phyloP scores from a whole-genome alignment of 2,797 vertebrate genomes.

The Sebastes dallii region DNA sequence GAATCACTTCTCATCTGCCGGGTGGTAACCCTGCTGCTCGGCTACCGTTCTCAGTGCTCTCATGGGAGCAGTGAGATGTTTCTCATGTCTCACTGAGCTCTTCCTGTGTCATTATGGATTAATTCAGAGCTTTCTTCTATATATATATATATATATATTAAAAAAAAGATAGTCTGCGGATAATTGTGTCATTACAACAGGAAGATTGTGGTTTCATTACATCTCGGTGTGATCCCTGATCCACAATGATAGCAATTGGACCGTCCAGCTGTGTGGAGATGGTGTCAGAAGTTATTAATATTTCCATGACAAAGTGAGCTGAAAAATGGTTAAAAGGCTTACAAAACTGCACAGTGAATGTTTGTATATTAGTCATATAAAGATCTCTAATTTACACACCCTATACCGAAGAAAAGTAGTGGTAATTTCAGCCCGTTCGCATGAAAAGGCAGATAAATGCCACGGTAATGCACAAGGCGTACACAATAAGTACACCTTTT shows the following conservation, averaged over 20 bases:
- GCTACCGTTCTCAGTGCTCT: not conserved
- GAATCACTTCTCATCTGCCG: not conserved
- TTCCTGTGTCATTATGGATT: not conserved
- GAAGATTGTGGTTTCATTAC: not conserved
- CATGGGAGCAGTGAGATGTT: not conserved
- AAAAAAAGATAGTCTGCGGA: not conserved
- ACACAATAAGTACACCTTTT: too few relatives aligned
- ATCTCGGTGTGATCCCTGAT: not conserved
- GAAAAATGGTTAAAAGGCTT: not conserved
- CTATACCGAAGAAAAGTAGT: too few relatives aligned
- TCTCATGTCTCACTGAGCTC: not conserved
- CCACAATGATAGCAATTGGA: not conserved
- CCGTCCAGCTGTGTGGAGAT: not conserved
- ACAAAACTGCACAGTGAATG: not conserved
- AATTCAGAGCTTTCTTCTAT: not conserved
- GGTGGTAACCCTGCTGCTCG: not conserved
- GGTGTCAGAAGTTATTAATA: not conserved
- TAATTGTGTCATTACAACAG: not conserved
- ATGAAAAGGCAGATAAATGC: too few relatives aligned
- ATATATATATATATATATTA: too few relatives aligned
- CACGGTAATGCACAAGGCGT: rapidly evolving
- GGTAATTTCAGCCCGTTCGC: too few relatives aligned
- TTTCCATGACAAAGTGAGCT: not conserved
- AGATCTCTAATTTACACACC: not conserved
- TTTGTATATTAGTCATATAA: not conserved